Evolutionary conservation across 2,113 vertebrate genomes (phyloP).

Genomic region (Callochromis pleurospilus): DNA sequence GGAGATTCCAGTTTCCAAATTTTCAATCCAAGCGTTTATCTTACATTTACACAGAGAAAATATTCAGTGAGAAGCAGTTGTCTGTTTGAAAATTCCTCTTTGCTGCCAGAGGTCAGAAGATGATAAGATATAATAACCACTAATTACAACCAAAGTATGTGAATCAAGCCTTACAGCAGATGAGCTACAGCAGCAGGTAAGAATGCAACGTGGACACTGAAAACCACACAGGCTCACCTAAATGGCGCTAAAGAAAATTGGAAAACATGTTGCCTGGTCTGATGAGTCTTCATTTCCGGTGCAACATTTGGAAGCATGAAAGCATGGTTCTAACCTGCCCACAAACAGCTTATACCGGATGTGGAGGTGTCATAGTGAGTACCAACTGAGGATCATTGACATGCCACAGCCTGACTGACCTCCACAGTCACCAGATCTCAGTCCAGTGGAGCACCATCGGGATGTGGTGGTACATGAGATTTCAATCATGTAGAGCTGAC

Average conservation of each 20-base stretch:
- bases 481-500: not conserved
- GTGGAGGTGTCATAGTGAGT: not conserved
- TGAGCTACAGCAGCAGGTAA: not conserved
- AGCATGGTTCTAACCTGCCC: not conserved
- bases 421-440: not conserved
- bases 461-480: not conserved
- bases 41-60: not conserved
- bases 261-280: not conserved
- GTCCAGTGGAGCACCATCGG: not conserved
- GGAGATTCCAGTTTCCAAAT: not conserved
- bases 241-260: not conserved
- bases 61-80: not conserved
- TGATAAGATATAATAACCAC: not conserved
- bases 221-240: not conserved
- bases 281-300: not conserved
- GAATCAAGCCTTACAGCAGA: not conserved
- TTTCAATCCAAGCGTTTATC: not conserved
- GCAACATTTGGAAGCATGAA: not conserved
- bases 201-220: not conserved
- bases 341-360: accelerated
- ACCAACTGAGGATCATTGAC: not conserved
- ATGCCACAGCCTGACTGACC: not conserved
- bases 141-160: not conserved
- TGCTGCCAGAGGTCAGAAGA: not conserved
- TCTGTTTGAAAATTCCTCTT: accelerated